phyloP scores from a whole-genome alignment of 2,113 vertebrate species.

The Toxotes chatareus region DNA sequence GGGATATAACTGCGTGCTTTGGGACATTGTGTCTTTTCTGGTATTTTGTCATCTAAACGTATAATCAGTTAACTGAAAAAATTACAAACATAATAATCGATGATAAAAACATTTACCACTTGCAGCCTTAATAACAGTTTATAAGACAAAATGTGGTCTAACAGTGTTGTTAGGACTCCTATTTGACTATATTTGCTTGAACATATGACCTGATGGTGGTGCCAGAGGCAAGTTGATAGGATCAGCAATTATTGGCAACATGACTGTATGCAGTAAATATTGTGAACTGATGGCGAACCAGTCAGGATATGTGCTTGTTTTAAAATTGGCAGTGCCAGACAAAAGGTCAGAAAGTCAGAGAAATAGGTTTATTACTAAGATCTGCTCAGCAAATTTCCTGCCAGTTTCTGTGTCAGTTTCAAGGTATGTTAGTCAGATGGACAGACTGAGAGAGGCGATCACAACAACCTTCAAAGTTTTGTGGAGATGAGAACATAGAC shows the following conservation, averaged over 20 bases:
- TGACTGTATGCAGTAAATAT: background rate
- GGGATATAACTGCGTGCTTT: too few relatives aligned
- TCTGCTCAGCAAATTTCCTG: background rate
- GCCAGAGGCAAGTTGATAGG: background rate
- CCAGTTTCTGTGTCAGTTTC: slow-evolving; percentile 2
- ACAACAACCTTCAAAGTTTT: slow-evolving; percentile 1
- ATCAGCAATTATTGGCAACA: background rate
- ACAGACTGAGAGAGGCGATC: slow-evolving; percentile 14
- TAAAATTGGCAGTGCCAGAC: background rate
- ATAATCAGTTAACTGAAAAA: too few relatives aligned
- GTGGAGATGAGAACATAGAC: background rate
- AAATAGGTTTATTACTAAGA: slow-evolving; percentile 18
- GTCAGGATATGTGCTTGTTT: background rate
- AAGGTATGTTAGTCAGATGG: slow-evolving; percentile 12
- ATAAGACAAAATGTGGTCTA: too few relatives aligned
- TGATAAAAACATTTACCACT: too few relatives aligned
- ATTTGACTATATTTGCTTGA: too few relatives aligned
- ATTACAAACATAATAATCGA: too few relatives aligned
- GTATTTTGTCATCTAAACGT: too few relatives aligned
- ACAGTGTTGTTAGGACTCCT: too few relatives aligned
- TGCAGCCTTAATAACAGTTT: too few relatives aligned
- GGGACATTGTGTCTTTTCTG: too few relatives aligned
- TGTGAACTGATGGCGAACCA: background rate
- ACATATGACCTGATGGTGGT: background rate
- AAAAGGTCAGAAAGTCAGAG: slow-evolving; percentile 20